Evolutionary conservation across 2,113 vertebrate species (phyloP).

Genomic region (Tonatia bakeri): DNA sequence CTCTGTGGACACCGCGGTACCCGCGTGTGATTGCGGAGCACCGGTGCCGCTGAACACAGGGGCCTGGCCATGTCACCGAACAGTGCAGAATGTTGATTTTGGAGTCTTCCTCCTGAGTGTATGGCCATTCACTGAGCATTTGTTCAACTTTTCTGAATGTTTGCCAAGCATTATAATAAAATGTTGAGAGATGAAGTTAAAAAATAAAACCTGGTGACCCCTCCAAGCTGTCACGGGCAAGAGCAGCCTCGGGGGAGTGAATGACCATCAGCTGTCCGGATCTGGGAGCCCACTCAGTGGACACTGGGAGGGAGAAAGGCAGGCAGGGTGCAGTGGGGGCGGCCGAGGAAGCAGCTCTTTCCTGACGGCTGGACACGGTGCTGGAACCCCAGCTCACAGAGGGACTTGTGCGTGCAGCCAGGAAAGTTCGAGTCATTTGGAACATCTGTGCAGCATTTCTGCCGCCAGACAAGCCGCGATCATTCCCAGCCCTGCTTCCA

Average conservation of each 20-base stretch:
- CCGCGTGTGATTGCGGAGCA: background rate
- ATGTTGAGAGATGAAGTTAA: background rate
- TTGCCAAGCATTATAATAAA: background rate
- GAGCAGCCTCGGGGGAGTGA: background rate
- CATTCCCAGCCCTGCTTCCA: conserved; percentile 23
- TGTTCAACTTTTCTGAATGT: background rate
- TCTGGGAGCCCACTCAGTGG: background rate
- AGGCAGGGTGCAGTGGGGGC: background rate
- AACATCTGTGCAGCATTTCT: background rate
- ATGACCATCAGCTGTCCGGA: background rate
- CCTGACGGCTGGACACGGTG: accelerated
- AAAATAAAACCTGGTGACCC: background rate
- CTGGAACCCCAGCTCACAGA: background rate
- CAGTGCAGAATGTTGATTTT: too few relatives aligned
- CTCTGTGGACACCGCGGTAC: background rate
- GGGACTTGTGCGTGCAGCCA: background rate
- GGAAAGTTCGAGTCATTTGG: conserved; percentile 6
- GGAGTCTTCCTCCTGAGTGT: background rate
- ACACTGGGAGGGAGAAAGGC: background rate
- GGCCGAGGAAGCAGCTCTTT: background rate
- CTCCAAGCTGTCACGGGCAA: background rate
- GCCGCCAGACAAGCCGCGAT: background rate
- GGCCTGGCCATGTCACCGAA: background rate
- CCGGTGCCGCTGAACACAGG: background rate
- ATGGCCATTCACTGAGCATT: background rate